A percentile compares a stretch with the other conserved stretches of the same genome.
phyloP scores from a whole-genome alignment of 23 tunicate species.

The Phallusia fumigata region DNA sequence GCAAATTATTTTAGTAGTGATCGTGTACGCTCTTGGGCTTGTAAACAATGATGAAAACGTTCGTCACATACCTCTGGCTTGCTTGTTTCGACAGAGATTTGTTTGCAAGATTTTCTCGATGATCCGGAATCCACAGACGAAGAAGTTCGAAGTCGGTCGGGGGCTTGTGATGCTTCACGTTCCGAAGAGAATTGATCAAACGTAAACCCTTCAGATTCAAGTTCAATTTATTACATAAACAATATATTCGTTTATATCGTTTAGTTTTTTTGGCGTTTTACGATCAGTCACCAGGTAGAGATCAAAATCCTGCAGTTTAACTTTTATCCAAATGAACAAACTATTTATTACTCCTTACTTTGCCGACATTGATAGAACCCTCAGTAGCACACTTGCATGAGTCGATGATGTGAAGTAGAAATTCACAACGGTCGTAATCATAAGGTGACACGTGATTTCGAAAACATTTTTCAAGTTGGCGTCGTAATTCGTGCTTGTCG shows the following conservation, averaged over 20 bases:
- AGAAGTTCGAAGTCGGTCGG: slow-evolving; percentile 33
- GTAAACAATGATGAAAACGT: too few relatives aligned
- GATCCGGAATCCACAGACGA: slow-evolving; percentile 19
- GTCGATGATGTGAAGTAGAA: slow-evolving; percentile 23
- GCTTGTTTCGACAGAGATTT: not conserved
- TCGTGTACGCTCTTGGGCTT: too few relatives aligned
- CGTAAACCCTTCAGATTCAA: slow-evolving; percentile 7
- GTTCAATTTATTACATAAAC: not conserved
- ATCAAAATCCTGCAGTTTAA: too few relatives aligned
- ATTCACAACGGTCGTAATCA: slow-evolving; percentile 45
- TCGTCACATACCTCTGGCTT: not conserved
- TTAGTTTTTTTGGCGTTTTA: too few relatives aligned
- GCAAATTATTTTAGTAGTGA: too few relatives aligned
- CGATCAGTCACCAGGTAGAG: too few relatives aligned
- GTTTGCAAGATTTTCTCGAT: not conserved
- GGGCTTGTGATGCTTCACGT: slow-evolving; percentile 26
- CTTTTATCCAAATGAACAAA: too few relatives aligned
- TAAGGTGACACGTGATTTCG: slow-evolving; percentile 35
- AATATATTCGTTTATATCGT: too few relatives aligned
- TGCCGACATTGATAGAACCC: not conserved
- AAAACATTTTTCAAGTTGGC: slow-evolving; percentile 29
- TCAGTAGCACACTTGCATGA: not conserved
- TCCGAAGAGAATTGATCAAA: slow-evolving; percentile 22
- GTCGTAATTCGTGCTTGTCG: slow-evolving; percentile 11
- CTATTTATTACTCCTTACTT: not conserved